Evolutionary conservation across 1,140 invertebrate genomes (phyloP).

Genomic region (Araneus ventricosus): DNA sequence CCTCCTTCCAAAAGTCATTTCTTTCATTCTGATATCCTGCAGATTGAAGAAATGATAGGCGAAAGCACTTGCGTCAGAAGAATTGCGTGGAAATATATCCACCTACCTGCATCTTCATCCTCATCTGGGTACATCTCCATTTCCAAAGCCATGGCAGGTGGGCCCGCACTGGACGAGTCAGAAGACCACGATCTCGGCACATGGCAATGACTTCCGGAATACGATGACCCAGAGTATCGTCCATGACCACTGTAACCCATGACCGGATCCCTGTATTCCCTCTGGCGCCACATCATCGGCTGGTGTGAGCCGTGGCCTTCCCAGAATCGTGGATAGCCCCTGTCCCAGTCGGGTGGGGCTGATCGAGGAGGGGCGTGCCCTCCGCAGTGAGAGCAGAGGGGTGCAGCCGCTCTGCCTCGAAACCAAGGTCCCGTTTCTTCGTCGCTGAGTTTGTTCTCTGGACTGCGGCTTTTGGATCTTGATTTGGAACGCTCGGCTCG

Average conservation of each 20-base stretch:
- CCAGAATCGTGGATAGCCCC: conserved; percentile 59
- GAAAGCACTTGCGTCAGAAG: background rate
- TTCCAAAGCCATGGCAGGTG: conserved; percentile 14
- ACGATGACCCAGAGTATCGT: background rate
- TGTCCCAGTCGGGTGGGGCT: conserved; percentile 62
- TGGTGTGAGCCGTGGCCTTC: background rate
- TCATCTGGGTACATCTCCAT: conserved; percentile 62
- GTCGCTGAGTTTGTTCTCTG: conserved; percentile 67
- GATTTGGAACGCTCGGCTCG: conserved; percentile 51
- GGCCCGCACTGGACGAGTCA: background rate
- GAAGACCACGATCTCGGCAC: conserved; percentile 64
- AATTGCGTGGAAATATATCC: background rate
- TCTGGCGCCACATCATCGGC: conserved; percentile 49
- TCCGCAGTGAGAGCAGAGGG: conserved; percentile 63
- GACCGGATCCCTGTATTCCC: conserved; percentile 42
- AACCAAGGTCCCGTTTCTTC: conserved; percentile 46
- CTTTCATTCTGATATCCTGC: no score
- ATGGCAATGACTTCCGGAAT: conserved; percentile 46
- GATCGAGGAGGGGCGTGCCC: conserved; percentile 13
- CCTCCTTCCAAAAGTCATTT: no score
- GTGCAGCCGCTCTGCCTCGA: background rate
- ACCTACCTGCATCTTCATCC: conserved; percentile 72
- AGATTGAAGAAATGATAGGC: no score
- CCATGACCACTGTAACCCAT: conserved; percentile 17
- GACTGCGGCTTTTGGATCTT: conserved; percentile 64